Evolutionary conservation across 2,113 vertebrate genomes (phyloP), one percentile per base, ranked within the genome.

Genomic region (Cavia porcellus): DNA sequence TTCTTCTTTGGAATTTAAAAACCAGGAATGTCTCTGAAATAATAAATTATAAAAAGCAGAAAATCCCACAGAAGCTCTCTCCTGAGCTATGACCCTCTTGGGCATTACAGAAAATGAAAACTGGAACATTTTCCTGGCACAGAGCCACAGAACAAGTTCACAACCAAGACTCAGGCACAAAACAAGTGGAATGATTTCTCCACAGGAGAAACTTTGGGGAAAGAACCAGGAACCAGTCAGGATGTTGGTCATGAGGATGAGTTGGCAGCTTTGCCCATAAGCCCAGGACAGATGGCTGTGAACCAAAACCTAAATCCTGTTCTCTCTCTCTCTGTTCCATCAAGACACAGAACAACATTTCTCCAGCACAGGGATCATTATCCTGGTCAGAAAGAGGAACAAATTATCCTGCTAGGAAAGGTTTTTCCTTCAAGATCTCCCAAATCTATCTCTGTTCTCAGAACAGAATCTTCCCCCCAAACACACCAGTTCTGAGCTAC

Each of bases 1-100:
- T 68, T 84, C 80, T 90, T 92, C 2, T 68, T 92, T 89, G 38
- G 47, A 15, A 94, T 79, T 94, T 94, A 74, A 95, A 94, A 94
- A 52, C 86, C 66, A n/a, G 17, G 42, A 92, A 94, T 70, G 66
- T 79, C 61, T 96, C 89, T 96, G 87, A 96, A 95, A 94, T 84
- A 89, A 83, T 79, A 95, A 86, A 68, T 62, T 79, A 55, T 89
- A 74, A 90, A 96, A 81, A 92, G 95, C 13, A 74, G 91, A 95
- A 90, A 47, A 45, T 92, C 55, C 57, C 62, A 50, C 15, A 1
- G 74, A 95, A 68, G 20, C 59, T 64, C 42, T 35, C 59, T 87
- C 66, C 90, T 82, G 80, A 84, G 84, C 50, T 57, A 0, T 83
- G 88, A 95, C 84, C 90, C 88, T 95, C 47, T 30, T 75, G 11